Evolutionary conservation across 2,797 vertebrate species (phyloP).

Genomic region (Cryptoblepharus egeriae): DNA sequence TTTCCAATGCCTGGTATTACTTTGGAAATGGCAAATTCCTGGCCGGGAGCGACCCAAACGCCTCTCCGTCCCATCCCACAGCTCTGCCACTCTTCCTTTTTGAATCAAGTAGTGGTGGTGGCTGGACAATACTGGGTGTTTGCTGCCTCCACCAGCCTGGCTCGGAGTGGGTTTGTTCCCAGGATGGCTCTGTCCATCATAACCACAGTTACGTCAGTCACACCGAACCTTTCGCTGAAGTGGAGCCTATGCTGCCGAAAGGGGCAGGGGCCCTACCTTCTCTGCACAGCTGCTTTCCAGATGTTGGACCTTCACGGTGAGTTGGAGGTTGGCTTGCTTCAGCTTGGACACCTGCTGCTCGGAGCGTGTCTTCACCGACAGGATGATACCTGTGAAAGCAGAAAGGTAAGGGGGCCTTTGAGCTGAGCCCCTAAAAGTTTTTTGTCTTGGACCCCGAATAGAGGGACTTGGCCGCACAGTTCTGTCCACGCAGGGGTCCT

Average conservation of each 20-base stretch:
- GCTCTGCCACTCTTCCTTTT: too few relatives aligned
- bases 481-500: fast-evolving
- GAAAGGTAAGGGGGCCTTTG: not conserved
- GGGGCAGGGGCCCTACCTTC: constrained; percentile 70
- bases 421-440: not conserved
- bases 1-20: not conserved
- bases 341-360: constrained; percentile 86
- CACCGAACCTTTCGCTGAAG: not conserved
- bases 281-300: constrained; percentile 82
- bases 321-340: constrained; percentile 86
- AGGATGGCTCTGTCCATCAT: too few relatives aligned
- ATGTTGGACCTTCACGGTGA: constrained; percentile 83
- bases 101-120: too few relatives aligned
- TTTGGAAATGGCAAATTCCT: too few relatives aligned
- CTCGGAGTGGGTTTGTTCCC: too few relatives aligned
- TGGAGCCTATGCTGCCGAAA: not conserved
- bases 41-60: too few relatives aligned
- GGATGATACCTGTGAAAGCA: constrained; percentile 84
- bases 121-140: too few relatives aligned
- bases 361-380: constrained; percentile 90
- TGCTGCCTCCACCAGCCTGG: too few relatives aligned
- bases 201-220: too few relatives aligned
- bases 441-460: too few relatives aligned
- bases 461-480: too few relatives aligned
- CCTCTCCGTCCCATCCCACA: too few relatives aligned